phyloP scores from a whole-genome alignment of 2,797 vertebrate species.

The Phalloptychus januarius region DNA sequence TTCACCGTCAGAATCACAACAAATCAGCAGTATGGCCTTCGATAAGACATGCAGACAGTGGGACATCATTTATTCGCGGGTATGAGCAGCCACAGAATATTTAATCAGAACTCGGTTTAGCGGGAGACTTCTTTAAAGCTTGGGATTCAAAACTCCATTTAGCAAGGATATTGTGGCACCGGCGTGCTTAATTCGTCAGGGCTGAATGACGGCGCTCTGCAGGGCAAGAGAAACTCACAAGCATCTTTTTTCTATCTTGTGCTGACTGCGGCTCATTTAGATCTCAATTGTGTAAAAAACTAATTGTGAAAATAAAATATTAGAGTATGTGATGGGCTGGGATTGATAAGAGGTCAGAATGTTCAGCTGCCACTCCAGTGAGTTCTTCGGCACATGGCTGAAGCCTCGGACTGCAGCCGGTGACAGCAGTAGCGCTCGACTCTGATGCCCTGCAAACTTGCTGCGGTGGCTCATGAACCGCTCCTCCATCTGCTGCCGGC shows the following conservation, averaged over 20 bases:
- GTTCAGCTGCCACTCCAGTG: background rate
- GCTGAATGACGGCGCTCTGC: slow-evolving; percentile 9
- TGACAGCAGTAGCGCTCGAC: background rate
- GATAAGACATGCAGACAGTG: slow-evolving; percentile 45
- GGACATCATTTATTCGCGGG: slow-evolving; percentile 56
- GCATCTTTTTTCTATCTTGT: no score
- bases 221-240: slow-evolving; percentile 11
- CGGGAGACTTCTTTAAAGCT: slow-evolving; percentile 32
- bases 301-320: background rate
- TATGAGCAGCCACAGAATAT: slow-evolving; percentile 42
- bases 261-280: slow-evolving; percentile 1
- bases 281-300: background rate
- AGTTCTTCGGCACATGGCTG: slow-evolving; percentile 1
- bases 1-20: slow-evolving; percentile 42
- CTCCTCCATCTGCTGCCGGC: slow-evolving; percentile 6
- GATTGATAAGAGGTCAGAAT: background rate
- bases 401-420: background rate
- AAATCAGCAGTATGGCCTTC: slow-evolving; percentile 55
- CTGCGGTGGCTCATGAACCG: background rate
- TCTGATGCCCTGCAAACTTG: background rate
- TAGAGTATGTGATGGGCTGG: background rate
- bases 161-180: slow-evolving; percentile 21
- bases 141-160: slow-evolving; percentile 35
- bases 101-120: slow-evolving; percentile 47
- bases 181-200: slow-evolving; percentile 34